Base-by-base conservation (phyloP, 1,140 invertebrate species). In the Camponotus floridanus region DNA sequence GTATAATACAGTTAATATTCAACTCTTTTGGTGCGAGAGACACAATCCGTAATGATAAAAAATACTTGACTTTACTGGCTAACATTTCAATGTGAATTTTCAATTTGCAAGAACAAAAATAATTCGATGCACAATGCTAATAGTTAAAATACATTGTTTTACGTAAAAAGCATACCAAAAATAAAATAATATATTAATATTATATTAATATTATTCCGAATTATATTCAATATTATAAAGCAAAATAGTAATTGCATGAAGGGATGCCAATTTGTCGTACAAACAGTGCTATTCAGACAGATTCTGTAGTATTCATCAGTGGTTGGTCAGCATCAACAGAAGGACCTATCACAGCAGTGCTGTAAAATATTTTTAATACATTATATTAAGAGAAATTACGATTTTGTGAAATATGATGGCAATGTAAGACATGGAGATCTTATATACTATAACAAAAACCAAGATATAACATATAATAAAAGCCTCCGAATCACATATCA, bases 281-380 rank as follows among this genome's bases (percentile, higher is more conserved):
- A 3, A 80, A 67, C 61, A 45, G 8, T 87, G 51, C n/a, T 36
- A 61, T 33, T 92, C 79, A 93, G 74, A 93, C 91, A 81, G 90
- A 59, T 92, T 93, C 91, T 65, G 87, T 74, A 39, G 91, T 81
- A 78, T 93, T 91, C 92, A 95, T 91, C 67, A 95, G 86, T 70
- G 94, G 94, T 81, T 94, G 89, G 84, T 92, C 93, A 68, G 88
- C 93, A 64, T 95, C 94, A 79, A 93, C 85, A 78, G 92, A 85
- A 90, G 92, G 91, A 87, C 94, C 92, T 94, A 95, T 90, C 88
- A 95, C 91, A 93, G 94, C 93, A 92, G 94, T 94, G 92, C 94
- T 95, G 92, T 80, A 95, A 94, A 94, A 90, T 91, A 92, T 92
- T 87, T 86, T 48, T 85, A 42, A 76, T 51, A 55, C 61, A 39